Conservation (phyloP, 2,888 invertebrate species). For the Acleris emargana region DNA sequence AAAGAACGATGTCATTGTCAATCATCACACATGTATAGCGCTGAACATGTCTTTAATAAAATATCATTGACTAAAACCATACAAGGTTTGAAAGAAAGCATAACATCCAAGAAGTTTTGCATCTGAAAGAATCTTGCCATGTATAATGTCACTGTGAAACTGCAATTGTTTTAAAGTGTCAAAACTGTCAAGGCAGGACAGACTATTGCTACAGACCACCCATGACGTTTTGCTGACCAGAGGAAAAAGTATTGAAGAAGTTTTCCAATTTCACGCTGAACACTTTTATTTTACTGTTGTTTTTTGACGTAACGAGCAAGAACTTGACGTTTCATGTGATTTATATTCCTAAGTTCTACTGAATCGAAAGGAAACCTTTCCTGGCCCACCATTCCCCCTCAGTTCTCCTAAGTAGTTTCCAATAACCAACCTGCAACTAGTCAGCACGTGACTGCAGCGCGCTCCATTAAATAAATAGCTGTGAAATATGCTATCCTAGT, state of each 20-base stretch:
- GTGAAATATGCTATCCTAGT: conserved; percentile 9
- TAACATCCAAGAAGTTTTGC: conserved; percentile 6
- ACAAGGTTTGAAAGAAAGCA: no score
- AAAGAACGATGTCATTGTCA: no score
- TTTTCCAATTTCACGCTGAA: no score
- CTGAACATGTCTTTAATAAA: no score
- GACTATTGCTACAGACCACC: conserved; percentile 15
- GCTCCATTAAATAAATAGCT: not conserved
- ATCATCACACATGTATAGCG: no score
- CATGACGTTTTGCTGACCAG: not conserved
- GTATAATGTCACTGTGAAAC: conserved; percentile 6
- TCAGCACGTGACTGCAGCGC: conserved; percentile 1
- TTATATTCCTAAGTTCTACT: not conserved
- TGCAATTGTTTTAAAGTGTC: conserved; percentile 21
- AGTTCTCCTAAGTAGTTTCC: not conserved
- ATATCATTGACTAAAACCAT: no score
- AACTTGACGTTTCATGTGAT: not conserved
- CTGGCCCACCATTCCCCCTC: not conserved
- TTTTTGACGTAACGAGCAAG: not conserved
- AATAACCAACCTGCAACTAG: not conserved
- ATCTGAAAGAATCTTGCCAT: conserved; percentile 10
- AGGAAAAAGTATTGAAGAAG: not conserved
- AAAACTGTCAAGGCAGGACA: conserved; percentile 15
- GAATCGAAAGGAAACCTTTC: no score
- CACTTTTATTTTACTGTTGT: no score